phyloP scores from a whole-genome alignment of 2,113 vertebrate species.

The Gymnocephalus cernua region DNA sequence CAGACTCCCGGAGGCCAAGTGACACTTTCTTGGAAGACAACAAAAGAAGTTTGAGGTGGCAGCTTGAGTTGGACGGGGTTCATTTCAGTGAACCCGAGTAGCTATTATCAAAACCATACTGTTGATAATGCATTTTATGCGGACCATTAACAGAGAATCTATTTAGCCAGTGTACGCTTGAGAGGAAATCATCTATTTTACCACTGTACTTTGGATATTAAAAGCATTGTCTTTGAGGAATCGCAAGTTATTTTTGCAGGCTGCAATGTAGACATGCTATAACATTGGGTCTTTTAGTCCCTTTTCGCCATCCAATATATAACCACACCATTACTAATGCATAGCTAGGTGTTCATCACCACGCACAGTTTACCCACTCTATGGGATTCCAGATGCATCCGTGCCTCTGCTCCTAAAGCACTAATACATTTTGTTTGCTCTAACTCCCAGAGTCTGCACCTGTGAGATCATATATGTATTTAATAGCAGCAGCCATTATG shows the following conservation, averaged over 20 bases:
- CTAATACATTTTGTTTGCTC: constrained; percentile 61
- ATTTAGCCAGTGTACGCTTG: constrained; percentile 26
- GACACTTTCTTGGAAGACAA: constrained; percentile 62
- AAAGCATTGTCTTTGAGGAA: constrained; percentile 29
- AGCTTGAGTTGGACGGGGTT: constrained; percentile 9
- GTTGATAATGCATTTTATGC: constrained; percentile 50
- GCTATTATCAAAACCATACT: constrained; percentile 26
- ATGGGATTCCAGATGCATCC: constrained; percentile 47
- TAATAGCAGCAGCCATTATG: constrained; percentile 51
- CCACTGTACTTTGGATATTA: constrained; percentile 22
- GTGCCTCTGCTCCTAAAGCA: constrained; percentile 54
- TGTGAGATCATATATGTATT: constrained; percentile 46
- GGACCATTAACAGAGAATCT: constrained; percentile 46
- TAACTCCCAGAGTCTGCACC: constrained; percentile 20
- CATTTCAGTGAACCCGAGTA: not conserved
- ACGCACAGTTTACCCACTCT: constrained; percentile 61
- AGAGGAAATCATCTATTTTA: constrained; percentile 39
- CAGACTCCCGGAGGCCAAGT: constrained; percentile 60
- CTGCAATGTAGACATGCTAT: constrained; percentile 7
- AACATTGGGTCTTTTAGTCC: constrained; percentile 23
- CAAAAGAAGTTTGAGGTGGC: constrained; percentile 8
- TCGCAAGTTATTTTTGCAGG: constrained; percentile 20
- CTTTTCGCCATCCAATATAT: constrained; percentile 26
- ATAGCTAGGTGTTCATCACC: constrained; percentile 49
- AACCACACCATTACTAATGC: constrained; percentile 58